Conservation (phyloP, 2,797 vertebrate species). For the Esox masquinongy region DNA sequence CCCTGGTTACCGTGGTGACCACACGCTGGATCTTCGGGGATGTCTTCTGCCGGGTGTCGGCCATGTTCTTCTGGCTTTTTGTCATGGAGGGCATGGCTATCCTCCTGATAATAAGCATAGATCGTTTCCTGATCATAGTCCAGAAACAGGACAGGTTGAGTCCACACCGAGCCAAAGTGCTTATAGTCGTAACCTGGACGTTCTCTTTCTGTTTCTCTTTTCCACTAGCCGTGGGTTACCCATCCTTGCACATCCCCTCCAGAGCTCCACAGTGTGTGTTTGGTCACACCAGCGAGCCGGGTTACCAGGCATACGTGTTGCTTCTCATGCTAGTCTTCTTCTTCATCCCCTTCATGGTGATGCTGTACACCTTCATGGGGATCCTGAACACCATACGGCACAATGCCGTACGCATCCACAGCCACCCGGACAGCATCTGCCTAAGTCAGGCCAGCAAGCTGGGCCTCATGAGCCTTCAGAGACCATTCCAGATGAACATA, state of each 20-base stretch:
- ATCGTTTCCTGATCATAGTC: slow-evolving; percentile 96
- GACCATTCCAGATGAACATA: slow-evolving; percentile 95
- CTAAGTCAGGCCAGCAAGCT: slow-evolving; percentile 95
- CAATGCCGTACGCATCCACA: slow-evolving; percentile 93
- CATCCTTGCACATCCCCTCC: slow-evolving; percentile 85
- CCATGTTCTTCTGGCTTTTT: slow-evolving; percentile 98
- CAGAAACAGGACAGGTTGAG: slow-evolving; percentile 96
- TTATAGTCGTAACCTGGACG: slow-evolving; percentile 90
- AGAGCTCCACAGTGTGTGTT: slow-evolving; percentile 96
- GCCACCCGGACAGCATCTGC: slow-evolving; percentile 91
- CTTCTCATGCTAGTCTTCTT: slow-evolving; percentile 88
- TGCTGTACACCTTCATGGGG: slow-evolving; percentile 94
- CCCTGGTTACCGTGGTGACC: slow-evolving; percentile 88
- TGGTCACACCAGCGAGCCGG: slow-evolving; percentile 82
- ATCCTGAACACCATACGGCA: slow-evolving; percentile 95
- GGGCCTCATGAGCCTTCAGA: slow-evolving; percentile 93
- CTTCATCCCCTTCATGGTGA: slow-evolving; percentile 91
- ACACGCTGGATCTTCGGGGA: slow-evolving; percentile 92
- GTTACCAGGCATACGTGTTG: slow-evolving; percentile 88
- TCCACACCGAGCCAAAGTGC: slow-evolving; percentile 89
- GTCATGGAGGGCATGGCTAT: slow-evolving; percentile 93
- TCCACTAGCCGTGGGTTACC: slow-evolving; percentile 87
- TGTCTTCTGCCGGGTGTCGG: slow-evolving; percentile 87
- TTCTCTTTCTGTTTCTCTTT: slow-evolving; percentile 87
- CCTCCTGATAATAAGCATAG: slow-evolving; percentile 96